Conservation (phyloP, 2,797 vertebrate species). For the Chaetophractus vellerosus region DNA sequence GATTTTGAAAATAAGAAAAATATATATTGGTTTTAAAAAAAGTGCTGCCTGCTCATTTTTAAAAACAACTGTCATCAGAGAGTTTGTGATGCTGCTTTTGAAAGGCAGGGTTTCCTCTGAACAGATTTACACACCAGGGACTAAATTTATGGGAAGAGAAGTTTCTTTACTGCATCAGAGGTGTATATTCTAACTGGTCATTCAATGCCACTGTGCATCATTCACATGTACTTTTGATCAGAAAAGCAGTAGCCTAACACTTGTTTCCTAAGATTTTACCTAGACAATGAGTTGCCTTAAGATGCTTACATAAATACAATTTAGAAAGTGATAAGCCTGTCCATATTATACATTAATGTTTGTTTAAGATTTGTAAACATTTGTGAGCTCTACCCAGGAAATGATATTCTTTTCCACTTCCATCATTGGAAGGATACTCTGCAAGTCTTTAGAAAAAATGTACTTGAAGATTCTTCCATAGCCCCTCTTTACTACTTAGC, state of each 20-base stretch:
- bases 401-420: background rate
- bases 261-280: slow-evolving; percentile 25
- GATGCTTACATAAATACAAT: background rate
- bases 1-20: slow-evolving; percentile 63
- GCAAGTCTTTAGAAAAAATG: background rate
- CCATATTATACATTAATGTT: background rate
- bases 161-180: background rate
- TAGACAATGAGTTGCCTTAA: background rate
- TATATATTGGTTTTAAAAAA: background rate
- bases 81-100: background rate
- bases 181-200: background rate
- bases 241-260: background rate
- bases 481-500: background rate
- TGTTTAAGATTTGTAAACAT: background rate
- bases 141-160: background rate
- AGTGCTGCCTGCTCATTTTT: background rate
- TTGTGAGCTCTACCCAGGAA: background rate
- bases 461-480: background rate
- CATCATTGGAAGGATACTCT: background rate
- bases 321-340: background rate
- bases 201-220: too few relatives aligned
- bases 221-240: background rate
- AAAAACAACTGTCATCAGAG: background rate
- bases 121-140: background rate
- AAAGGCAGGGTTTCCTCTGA: slow-evolving; percentile 18